Percentiles rank a stretch among this genome's conserved stretches.
phyloP scores from a whole-genome alignment of 2,797 vertebrate genomes.

The Scolopax bukidnonensis region DNA sequence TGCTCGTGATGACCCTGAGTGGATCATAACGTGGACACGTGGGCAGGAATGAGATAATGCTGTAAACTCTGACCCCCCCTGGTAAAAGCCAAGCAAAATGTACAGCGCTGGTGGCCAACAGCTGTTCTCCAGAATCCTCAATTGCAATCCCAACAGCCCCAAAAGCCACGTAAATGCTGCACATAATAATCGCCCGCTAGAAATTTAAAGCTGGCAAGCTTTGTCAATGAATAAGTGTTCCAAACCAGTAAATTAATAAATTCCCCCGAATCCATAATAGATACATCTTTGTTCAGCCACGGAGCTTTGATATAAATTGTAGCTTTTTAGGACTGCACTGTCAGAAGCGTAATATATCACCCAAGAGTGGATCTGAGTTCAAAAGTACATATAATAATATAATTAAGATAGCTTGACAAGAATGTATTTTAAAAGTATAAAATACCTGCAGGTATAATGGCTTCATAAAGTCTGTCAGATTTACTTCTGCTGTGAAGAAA shows the following conservation, averaged over 20 bases:
- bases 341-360: constrained; percentile 77
- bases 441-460: constrained; percentile 85
- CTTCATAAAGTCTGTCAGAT: constrained; percentile 87
- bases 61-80: rapidly evolving
- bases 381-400: constrained; percentile 87
- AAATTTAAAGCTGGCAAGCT: constrained; percentile 43
- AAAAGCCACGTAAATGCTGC: neutral
- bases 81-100: neutral
- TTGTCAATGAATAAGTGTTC: constrained; percentile 29
- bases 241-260: constrained; percentile 73
- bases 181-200: neutral
- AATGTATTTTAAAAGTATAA: constrained; percentile 84
- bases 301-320: constrained; percentile 78
- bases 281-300: constrained; percentile 76
- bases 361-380: constrained; percentile 75
- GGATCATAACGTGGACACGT: rapidly evolving
- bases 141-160: neutral
- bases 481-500: constrained; percentile 85
- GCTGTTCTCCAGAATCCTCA: neutral
- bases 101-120: rapidly evolving
- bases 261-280: constrained; percentile 70
- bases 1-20: rapidly evolving
- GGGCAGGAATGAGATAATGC: neutral
- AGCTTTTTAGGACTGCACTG: constrained; percentile 76
- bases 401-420: constrained; percentile 84